Conservation (phyloP, 2,888 invertebrate genomes). For the Sericinus montela region DNA sequence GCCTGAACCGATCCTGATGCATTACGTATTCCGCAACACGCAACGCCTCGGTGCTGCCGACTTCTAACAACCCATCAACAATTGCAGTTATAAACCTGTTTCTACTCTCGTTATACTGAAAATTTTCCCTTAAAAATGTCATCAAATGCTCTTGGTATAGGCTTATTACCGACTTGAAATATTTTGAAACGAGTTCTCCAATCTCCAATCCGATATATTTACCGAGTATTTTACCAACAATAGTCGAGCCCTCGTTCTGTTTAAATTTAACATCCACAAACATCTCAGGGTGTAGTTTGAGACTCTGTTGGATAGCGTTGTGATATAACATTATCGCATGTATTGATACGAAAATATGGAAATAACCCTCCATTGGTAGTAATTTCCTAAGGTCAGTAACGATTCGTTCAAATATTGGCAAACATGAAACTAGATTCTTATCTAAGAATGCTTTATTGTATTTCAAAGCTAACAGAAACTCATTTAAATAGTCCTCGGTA, state of each 20-base stretch:
- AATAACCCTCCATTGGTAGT: conserved; percentile 40
- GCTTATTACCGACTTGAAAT: conserved; percentile 41
- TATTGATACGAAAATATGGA: conserved; percentile 34
- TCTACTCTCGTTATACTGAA: conserved; percentile 17
- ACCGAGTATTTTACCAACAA: conserved; percentile 43
- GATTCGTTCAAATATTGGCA: conserved; percentile 40
- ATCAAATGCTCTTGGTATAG: conserved; percentile 33
- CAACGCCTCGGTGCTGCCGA: conserved; percentile 21
- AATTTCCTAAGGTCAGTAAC: conserved; percentile 33
- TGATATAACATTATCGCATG: conserved; percentile 50
- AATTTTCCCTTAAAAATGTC: conserved; percentile 28
- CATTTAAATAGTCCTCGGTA: conserved; percentile 24
- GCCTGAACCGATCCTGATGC: not conserved
- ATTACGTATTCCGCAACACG: conserved; percentile 26
- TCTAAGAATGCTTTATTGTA: conserved; percentile 42
- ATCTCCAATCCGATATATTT: conserved; percentile 40
- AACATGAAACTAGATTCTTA: conserved; percentile 31
- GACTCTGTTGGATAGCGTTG: conserved; percentile 39
- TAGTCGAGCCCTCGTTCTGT: conserved; percentile 31
- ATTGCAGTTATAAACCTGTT: conserved; percentile 21
- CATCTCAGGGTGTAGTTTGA: conserved; percentile 34
- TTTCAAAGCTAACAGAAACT: conserved; percentile 34
- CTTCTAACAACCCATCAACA: conserved; percentile 26
- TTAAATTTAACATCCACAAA: conserved; percentile 32
- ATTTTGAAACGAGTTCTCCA: conserved; percentile 32